Evolutionary conservation across 1,140 invertebrate species (phyloP).

Genomic region (Fopius arisanus): DNA sequence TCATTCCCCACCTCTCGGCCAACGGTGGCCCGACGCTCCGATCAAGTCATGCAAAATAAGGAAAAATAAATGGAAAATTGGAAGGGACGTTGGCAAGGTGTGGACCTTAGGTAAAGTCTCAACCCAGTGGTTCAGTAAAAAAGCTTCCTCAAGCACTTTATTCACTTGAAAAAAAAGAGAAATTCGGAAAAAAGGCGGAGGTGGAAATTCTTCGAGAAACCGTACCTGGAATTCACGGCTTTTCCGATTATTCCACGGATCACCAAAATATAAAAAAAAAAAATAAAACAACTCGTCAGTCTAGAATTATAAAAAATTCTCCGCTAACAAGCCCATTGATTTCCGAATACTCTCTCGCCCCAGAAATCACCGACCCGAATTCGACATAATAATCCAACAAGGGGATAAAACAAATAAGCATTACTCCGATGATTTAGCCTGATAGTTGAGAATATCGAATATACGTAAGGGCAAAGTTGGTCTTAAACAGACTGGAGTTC

Average conservation of each 20-base stretch:
- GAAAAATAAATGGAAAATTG: constrained; percentile 4
- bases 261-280: no score
- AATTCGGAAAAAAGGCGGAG: not conserved
- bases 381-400: no score
- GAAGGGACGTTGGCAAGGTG: constrained; percentile 5
- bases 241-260: no score
- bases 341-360: no score
- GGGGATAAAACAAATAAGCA: not conserved
- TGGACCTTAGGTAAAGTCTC: not conserved
- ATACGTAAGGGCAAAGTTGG: constrained; percentile 2
- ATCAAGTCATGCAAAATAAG: constrained; percentile 9
- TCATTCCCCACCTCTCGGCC: not conserved
- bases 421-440: constrained; percentile 3
- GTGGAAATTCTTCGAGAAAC: no score
- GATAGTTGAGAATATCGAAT: constrained; percentile 9
- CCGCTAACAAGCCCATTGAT: no score
- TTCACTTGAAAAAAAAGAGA: not conserved
- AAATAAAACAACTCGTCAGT: no score
- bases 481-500: not conserved
- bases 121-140: not conserved
- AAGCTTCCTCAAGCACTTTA: not conserved
- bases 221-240: no score
- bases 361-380: no score
- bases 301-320: no score
- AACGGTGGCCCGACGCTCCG: not conserved